These are phyloP conservation scores for Ceratitis capitata DNA, from an alignment of 1,140 invertebrate species.

Conservation along the genomic window DNA sequence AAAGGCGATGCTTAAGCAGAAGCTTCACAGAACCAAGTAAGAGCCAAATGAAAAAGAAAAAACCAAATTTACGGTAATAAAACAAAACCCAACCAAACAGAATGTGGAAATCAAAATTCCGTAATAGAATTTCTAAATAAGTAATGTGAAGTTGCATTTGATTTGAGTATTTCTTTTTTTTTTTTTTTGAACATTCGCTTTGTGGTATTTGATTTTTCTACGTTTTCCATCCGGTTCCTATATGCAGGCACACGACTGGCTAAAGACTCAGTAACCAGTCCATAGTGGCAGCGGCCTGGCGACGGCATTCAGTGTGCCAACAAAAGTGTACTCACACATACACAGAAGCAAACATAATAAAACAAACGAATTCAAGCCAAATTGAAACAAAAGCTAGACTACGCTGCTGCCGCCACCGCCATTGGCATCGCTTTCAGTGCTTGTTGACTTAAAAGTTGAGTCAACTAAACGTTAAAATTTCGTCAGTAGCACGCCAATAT, in stretches of 20 bases:
- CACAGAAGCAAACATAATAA: background rate
- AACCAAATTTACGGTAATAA: background rate
- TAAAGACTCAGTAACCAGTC: constrained; percentile 7
- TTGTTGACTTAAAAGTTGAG: constrained; percentile 11
- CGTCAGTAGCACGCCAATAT: too few relatives aligned
- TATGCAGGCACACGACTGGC: background rate
- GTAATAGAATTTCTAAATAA: constrained; percentile 42
- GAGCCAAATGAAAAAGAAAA: constrained; percentile 26
- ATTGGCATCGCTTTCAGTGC: too few relatives aligned
- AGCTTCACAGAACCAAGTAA: too few relatives aligned
- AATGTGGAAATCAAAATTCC: constrained; percentile 38
- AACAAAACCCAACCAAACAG: background rate
- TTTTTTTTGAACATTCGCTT: background rate
- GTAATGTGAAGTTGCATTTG: background rate
- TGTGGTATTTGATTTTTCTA: background rate
- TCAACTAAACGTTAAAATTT: too few relatives aligned
- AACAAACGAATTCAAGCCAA: background rate
- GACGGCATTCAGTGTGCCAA: background rate
- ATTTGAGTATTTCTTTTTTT: background rate
- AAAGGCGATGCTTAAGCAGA: background rate
- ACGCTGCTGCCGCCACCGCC: background rate
- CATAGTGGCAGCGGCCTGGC: background rate
- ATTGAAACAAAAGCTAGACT: constrained; percentile 15
- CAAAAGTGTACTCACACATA: background rate
- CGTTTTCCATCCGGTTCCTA: background rate